Conservation (phyloP, 2,797 vertebrate species). For the Cyclura pinguis region DNA sequence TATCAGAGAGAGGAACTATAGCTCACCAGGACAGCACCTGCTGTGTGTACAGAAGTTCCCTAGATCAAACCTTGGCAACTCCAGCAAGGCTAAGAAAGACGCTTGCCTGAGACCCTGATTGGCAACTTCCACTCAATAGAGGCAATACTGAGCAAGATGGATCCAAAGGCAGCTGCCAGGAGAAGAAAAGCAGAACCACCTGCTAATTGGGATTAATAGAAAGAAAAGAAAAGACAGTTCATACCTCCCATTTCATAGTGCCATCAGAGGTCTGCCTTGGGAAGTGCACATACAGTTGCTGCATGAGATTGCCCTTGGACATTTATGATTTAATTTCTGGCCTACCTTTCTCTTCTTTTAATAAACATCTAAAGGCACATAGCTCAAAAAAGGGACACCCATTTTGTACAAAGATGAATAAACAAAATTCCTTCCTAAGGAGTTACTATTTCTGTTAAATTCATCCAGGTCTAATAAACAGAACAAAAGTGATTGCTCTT, state of each 20-base stretch:
- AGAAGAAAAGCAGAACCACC: neutral
- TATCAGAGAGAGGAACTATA: too few species aligned
- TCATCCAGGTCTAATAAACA: neutral
- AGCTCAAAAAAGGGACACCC: neutral
- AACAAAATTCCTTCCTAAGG: neutral
- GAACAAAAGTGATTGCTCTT: neutral
- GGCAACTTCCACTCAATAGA: neutral
- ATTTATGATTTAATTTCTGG: too few species aligned
- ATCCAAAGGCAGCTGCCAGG: neutral
- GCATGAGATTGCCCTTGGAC: neutral
- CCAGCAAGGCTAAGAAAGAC: neutral
- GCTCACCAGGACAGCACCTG: neutral
- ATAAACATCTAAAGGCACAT: neutral
- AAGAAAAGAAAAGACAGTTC: neutral
- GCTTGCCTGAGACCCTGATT: neutral
- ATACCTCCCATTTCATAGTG: neutral
- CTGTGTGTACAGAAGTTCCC: neutral
- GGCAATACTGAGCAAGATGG: neutral
- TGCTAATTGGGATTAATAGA: neutral
- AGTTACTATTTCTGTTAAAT: neutral
- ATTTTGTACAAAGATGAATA: neutral
- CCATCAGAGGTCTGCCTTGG: neutral
- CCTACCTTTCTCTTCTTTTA: neutral
- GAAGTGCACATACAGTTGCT: neutral
- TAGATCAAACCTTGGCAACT: neutral